phyloP scores from a whole-genome alignment of 2,113 vertebrate genomes.

The Cricetomys ansorgei region DNA sequence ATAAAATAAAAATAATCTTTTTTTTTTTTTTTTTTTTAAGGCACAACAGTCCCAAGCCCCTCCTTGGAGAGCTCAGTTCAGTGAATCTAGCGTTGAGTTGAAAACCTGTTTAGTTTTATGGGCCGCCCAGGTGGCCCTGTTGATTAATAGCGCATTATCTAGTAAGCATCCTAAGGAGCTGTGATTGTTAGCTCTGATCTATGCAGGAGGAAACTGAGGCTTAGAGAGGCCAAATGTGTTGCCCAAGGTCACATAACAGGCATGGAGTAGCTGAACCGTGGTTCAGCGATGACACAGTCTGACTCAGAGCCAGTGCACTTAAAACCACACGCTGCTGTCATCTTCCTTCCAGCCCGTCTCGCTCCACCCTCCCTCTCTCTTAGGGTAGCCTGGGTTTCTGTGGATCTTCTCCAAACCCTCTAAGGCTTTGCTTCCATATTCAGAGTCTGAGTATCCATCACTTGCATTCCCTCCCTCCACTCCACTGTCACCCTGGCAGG shows the following conservation, averaged over 20 bases:
- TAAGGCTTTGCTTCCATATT: conserved; percentile 34
- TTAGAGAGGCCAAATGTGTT: conserved; percentile 53
- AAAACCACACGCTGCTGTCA: not conserved
- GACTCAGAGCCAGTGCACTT: conserved; percentile 3
- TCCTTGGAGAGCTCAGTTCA: not conserved
- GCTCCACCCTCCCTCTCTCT: not conserved
- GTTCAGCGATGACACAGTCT: not conserved
- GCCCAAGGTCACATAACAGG: conserved; percentile 35
- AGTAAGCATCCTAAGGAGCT: conserved; percentile 6
- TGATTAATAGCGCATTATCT: not conserved
- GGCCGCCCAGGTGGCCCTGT: not conserved
- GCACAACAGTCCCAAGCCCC: not conserved
- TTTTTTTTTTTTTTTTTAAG: not conserved
- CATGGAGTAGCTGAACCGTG: not conserved
- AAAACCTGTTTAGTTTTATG: not conserved
- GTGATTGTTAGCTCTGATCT: conserved; percentile 6
- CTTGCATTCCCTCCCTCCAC: not conserved
- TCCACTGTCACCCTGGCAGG: not conserved
- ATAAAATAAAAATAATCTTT: not conserved
- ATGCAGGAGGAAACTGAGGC: conserved; percentile 53
- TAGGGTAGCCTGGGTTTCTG: not conserved
- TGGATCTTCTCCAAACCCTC: conserved; percentile 7
- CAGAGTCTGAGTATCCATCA: not conserved
- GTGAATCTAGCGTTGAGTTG: not conserved
- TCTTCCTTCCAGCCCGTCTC: not conserved